A percentile compares a stretch with the other conserved stretches of the same genome.
Evolutionary conservation across 2,888 invertebrate genomes (phyloP).

Genomic region (Laothoe populi): DNA sequence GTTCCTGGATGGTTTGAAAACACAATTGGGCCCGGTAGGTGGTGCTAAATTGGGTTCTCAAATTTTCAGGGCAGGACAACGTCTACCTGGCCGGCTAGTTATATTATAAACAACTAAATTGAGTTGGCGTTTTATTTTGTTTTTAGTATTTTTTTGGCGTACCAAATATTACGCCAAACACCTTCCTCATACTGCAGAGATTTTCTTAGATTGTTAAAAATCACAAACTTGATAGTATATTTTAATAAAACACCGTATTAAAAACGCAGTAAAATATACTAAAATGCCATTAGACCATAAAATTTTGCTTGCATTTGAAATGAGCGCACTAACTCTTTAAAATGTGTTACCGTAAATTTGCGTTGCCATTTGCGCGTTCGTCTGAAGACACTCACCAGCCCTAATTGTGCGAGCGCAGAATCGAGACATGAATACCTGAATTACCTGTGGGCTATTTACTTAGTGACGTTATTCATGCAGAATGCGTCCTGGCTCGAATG

Average conservation of each 20-base stretch:
- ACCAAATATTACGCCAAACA: too few relatives aligned
- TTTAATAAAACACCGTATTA: not conserved
- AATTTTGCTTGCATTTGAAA: conserved; percentile 9
- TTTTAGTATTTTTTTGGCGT: too few relatives aligned
- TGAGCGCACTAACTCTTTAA: conserved; percentile 16
- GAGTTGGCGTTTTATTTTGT: too few relatives aligned
- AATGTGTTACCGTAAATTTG: conserved; percentile 22
- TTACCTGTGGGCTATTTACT: conserved; percentile 38
- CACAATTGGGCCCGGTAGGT: too few relatives aligned
- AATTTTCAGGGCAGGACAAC: too few relatives aligned
- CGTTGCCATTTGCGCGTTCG: conserved; percentile 18
- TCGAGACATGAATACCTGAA: conserved; percentile 40
- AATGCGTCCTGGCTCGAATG: conserved; percentile 35
- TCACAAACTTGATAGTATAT: not conserved
- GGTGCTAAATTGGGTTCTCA: too few relatives aligned
- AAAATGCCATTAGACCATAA: too few relatives aligned
- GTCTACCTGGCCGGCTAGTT: too few relatives aligned
- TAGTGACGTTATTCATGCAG: conserved; percentile 40
- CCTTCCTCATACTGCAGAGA: too few relatives aligned
- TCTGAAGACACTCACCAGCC: conserved; percentile 18
- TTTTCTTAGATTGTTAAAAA: not conserved
- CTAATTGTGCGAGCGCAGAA: conserved; percentile 29
- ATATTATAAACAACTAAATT: too few relatives aligned
- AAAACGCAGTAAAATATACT: not conserved
- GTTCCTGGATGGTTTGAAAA: too few relatives aligned